A percentile compares a stretch with the other conserved stretches of the same genome.
phyloP scores from a whole-genome alignment of 1,140 invertebrate genomes.

The Caenorhabditis briggsae region DNA sequence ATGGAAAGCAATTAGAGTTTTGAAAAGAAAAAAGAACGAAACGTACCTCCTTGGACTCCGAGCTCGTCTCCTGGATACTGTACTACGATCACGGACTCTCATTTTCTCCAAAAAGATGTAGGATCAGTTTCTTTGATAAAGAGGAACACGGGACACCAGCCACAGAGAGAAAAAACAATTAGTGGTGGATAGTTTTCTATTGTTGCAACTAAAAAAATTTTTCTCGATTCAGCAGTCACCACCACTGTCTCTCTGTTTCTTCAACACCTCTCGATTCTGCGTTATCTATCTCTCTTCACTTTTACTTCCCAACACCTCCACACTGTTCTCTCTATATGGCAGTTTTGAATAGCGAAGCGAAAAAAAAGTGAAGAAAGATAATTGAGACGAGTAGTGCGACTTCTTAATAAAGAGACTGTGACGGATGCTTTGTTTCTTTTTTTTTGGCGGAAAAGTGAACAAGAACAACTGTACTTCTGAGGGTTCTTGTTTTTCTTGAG shows the following conservation, averaged over 20 bases:
- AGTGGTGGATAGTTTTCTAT: conserved; percentile 46
- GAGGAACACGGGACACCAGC: background rate
- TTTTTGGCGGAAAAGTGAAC: background rate
- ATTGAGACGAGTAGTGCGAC: conserved; percentile 1
- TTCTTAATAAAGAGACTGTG: conserved; percentile 12
- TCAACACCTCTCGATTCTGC: conserved; percentile 1
- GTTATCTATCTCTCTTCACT: background rate
- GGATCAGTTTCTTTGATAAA: too few species aligned
- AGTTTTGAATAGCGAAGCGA: background rate
- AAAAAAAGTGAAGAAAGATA: conserved; percentile 8
- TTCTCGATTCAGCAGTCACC: background rate
- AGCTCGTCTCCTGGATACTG: conserved; percentile 33
- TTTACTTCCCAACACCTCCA: too few species aligned
- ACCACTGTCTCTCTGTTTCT: conserved; percentile 17
- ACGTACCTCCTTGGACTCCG: conserved; percentile 16
- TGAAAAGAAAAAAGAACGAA: background rate
- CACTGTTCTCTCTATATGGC: background rate
- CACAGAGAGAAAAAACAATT: background rate
- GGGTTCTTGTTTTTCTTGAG: too few species aligned
- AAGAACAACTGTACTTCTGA: background rate
- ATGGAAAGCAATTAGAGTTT: conserved; percentile 34
- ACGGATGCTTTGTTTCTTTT: conserved; percentile 44
- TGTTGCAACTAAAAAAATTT: background rate
- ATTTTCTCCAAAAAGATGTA: conserved; percentile 5
- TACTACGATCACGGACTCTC: background rate